Conservation (phyloP, 2,797 vertebrate genomes). For the Rhinella marina region DNA sequence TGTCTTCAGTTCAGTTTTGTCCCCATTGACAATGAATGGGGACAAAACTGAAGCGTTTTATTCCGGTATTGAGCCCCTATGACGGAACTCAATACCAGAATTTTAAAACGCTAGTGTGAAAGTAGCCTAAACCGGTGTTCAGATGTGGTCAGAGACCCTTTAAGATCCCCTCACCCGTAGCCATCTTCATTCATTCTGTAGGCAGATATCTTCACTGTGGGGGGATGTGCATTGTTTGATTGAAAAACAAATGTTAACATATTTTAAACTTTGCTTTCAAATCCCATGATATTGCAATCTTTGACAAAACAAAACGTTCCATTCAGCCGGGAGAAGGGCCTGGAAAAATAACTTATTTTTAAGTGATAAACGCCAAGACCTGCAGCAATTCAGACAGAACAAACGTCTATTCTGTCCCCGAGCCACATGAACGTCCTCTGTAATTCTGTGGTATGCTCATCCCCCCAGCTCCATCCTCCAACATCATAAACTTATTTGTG, state of each 20-base stretch:
- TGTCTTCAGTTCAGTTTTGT: too few relatives aligned
- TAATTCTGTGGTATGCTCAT: conserved; percentile 59
- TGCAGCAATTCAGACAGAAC: conserved; percentile 70
- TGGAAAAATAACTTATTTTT: conserved; percentile 70
- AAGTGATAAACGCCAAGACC: conserved; percentile 69
- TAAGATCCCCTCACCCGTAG: not conserved
- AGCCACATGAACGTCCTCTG: conserved; percentile 56
- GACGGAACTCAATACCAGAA: too few relatives aligned
- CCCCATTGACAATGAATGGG: too few relatives aligned
- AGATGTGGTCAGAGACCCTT: not conserved
- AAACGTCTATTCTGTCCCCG: conserved; percentile 67
- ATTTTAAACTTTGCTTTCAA: conserved; percentile 74
- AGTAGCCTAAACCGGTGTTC: not conserved
- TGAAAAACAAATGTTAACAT: conserved; percentile 65
- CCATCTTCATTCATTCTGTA: not conserved
- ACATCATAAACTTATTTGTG: conserved; percentile 47
- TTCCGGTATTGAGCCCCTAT: too few relatives aligned
- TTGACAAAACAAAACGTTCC: conserved; percentile 72
- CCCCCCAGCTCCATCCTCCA: conserved; percentile 28
- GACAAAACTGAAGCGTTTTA: too few relatives aligned
- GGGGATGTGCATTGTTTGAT: conserved; percentile 20
- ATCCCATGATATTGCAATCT: conserved; percentile 77
- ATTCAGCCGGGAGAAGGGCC: conserved; percentile 68
- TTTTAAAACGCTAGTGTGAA: too few relatives aligned
- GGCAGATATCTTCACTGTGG: not conserved